phyloP scores from a whole-genome alignment of 2,797 vertebrate species.

The Sebastes kiyomatsui region DNA sequence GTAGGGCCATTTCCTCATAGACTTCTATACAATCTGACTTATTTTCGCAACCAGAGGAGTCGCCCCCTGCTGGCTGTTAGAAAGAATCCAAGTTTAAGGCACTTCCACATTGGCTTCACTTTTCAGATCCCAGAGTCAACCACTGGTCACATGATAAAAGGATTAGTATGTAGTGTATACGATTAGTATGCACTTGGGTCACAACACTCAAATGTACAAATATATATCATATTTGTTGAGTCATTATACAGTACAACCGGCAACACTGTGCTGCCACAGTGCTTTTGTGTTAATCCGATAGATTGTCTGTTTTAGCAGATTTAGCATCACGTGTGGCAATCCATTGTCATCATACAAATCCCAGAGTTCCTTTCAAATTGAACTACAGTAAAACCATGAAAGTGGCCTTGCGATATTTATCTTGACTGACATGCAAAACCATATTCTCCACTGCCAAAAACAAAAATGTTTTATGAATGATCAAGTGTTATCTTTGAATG shows the following conservation, averaged over 20 bases:
- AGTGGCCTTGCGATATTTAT: neutral
- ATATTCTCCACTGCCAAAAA: neutral
- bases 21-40: too few relatives aligned
- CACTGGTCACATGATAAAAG: neutral
- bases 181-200: neutral
- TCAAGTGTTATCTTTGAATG: neutral
- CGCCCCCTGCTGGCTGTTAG: too few relatives aligned
- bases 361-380: neutral
- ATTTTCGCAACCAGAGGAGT: too few relatives aligned
- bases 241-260: neutral
- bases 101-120: too few relatives aligned
- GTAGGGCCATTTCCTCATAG: too few relatives aligned
- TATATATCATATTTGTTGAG: too few relatives aligned
- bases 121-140: too few relatives aligned
- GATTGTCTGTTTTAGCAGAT: neutral
- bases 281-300: neutral
- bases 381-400: neutral
- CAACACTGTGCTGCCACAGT: neutral
- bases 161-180: neutral
- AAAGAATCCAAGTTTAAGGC: too few relatives aligned
- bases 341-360: neutral
- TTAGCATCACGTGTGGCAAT: neutral
- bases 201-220: neutral
- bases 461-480: neutral
- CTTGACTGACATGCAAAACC: neutral